A percentile compares a stretch with the other conserved stretches of the same genome.
These are phyloP conservation scores for Onychostruthus taczanowskii DNA, from an alignment of 2,113 vertebrate genomes.

Conservation along the genomic window DNA sequence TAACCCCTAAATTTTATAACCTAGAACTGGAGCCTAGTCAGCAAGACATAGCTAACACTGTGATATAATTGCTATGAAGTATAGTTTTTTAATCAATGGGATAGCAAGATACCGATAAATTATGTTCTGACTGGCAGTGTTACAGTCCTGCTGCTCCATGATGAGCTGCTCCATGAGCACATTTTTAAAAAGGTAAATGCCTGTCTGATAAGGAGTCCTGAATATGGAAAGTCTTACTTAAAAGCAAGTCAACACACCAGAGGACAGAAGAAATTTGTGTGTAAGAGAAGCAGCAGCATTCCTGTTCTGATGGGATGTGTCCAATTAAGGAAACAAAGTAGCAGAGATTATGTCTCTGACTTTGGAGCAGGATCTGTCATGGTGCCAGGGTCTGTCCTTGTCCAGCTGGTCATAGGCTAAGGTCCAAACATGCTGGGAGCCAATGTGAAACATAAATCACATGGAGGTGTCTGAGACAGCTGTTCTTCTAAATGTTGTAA, in stretches of 20 bases:
- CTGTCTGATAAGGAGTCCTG: background rate
- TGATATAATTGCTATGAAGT: slow-evolving; percentile 39
- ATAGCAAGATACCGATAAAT: background rate
- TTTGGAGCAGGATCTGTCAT: background rate
- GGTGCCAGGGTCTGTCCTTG: background rate
- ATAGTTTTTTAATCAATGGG: slow-evolving; percentile 25
- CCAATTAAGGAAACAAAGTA: background rate
- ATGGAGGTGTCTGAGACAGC: background rate
- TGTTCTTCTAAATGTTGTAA: background rate
- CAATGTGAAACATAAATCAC: background rate
- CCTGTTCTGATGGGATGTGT: background rate
- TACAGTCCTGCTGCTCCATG: background rate
- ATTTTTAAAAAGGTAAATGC: background rate
- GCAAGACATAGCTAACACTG: slow-evolving; percentile 20
- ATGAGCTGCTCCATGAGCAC: background rate
- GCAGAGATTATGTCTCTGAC: background rate
- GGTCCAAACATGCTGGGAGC: background rate
- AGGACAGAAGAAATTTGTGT: background rate
- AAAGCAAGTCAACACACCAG: background rate
- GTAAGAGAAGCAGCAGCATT: background rate
- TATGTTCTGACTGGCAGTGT: background rate
- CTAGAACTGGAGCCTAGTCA: slow-evolving; percentile 22
- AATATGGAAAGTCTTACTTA: background rate
- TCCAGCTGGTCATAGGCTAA: background rate
- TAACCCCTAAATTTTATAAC: background rate